Percentiles rank a stretch among this genome's conserved stretches.
phyloP scores from a whole-genome alignment of 2,888 invertebrate species.

The Perizoma flavofasciatum region DNA sequence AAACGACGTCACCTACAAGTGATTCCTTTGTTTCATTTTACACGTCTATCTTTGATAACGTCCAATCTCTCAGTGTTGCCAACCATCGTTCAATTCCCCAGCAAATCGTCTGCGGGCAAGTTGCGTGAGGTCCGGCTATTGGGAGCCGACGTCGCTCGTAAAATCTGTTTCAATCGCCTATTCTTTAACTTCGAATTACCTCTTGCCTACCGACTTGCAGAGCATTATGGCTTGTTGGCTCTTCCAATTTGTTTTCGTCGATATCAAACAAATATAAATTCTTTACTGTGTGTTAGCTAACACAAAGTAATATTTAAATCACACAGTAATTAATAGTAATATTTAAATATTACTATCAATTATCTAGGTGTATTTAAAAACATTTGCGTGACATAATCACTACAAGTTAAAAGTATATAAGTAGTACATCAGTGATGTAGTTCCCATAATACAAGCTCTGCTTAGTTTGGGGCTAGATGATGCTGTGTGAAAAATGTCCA shows the following conservation, averaged over 20 bases:
- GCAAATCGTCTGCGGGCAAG: constrained; percentile 14
- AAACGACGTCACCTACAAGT: constrained; percentile 11
- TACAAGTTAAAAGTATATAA: no score
- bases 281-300: no score
- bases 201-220: constrained; percentile 12
- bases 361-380: no score
- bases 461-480: no score
- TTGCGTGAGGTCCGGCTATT: constrained; percentile 31
- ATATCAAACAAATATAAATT: no score
- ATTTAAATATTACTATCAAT: no score
- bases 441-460: no score
- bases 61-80: constrained; percentile 13
- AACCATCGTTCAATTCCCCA: constrained; percentile 25
- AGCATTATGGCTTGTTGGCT: constrained; percentile 18
- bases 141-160: constrained; percentile 22
- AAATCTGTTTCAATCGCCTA: constrained; percentile 30
- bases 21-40: constrained; percentile 15
- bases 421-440: no score
- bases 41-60: not conserved
- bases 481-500: no score
- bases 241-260: not conserved
- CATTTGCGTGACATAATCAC: no score
- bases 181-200: constrained; percentile 17
- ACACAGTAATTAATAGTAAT: no score
- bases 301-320: no score